Conservation (phyloP, 2,113 vertebrate species). For the Dascyllus trimaculatus region DNA sequence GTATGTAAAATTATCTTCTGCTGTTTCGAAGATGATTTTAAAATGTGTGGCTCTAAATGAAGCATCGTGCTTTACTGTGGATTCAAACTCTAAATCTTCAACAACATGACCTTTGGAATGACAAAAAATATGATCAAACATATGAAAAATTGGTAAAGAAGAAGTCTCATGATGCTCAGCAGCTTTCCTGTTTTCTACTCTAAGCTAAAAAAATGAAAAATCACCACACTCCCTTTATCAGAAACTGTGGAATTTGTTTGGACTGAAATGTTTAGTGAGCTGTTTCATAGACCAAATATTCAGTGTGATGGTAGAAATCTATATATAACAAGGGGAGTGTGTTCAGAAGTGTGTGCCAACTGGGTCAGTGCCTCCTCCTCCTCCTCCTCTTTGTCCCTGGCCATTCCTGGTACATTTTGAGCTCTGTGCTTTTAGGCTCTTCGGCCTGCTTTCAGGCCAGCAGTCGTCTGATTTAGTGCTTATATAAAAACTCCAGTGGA, state of each 20-base stretch:
- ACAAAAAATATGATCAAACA: too few relatives aligned
- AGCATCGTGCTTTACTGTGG: too few relatives aligned
- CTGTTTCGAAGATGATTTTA: not conserved
- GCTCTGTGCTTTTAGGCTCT: not conserved
- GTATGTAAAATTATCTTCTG: not conserved
- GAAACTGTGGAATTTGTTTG: not conserved
- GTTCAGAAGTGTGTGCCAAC: constrained; percentile 50
- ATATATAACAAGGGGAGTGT: constrained; percentile 54
- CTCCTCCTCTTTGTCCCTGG: constrained; percentile 26
- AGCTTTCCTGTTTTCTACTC: not conserved
- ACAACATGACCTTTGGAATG: too few relatives aligned
- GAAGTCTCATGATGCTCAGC: too few relatives aligned
- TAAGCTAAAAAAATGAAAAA: not conserved
- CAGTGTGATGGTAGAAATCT: constrained; percentile 37
- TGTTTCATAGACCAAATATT: constrained; percentile 25
- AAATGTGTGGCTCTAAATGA: too few relatives aligned
- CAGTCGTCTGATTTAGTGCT: not conserved
- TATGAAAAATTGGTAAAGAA: too few relatives aligned
- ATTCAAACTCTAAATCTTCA: too few relatives aligned
- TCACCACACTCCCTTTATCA: not conserved
- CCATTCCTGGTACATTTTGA: constrained; percentile 31
- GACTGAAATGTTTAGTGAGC: not conserved
- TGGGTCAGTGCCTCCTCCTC: constrained; percentile 49
- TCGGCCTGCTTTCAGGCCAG: not conserved
- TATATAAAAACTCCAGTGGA: constrained; percentile 6